These are phyloP conservation scores for Paralichthys olivaceus DNA, from an alignment of 2,113 vertebrate genomes.

Conservation along the genomic window DNA sequence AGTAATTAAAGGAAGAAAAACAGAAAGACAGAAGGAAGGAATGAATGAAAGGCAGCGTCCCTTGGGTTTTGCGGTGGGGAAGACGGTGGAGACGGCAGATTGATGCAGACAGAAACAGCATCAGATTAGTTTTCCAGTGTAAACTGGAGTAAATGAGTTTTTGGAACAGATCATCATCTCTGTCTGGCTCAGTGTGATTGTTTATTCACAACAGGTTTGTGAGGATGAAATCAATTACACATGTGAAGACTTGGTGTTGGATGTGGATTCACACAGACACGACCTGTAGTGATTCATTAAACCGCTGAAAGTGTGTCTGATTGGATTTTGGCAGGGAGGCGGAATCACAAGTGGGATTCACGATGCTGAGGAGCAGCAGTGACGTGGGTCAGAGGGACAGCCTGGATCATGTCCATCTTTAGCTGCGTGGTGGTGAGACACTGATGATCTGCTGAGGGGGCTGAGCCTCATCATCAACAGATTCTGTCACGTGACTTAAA, in stretches of 20 bases:
- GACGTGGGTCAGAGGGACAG: neutral
- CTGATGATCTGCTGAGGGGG: neutral
- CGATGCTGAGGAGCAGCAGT: constrained; percentile 1
- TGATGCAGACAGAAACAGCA: neutral
- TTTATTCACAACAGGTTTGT: constrained; percentile 11
- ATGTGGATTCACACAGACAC: neutral
- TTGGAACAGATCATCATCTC: constrained; percentile 12
- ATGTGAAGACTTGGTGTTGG: neutral
- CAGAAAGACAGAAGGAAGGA: neutral
- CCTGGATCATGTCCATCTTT: neutral
- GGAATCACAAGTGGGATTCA: constrained; percentile 1
- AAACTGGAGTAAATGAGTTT: constrained; percentile 22
- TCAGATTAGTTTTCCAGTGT: neutral
- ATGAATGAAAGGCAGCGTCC: neutral
- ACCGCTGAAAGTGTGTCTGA: constrained; percentile 7
- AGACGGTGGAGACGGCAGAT: neutral
- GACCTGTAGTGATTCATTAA: constrained; percentile 6
- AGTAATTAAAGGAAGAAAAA: neutral
- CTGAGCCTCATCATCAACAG: too few relatives aligned
- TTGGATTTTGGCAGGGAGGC: constrained; percentile 9
- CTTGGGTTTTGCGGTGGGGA: too few relatives aligned
- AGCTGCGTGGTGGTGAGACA: neutral
- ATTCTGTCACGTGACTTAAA: too few relatives aligned
- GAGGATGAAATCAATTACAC: constrained; percentile 30
- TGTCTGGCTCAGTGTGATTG: neutral